Conservation (phyloP, 2,113 vertebrate genomes). For the Austrofundulus limnaeus region DNA sequence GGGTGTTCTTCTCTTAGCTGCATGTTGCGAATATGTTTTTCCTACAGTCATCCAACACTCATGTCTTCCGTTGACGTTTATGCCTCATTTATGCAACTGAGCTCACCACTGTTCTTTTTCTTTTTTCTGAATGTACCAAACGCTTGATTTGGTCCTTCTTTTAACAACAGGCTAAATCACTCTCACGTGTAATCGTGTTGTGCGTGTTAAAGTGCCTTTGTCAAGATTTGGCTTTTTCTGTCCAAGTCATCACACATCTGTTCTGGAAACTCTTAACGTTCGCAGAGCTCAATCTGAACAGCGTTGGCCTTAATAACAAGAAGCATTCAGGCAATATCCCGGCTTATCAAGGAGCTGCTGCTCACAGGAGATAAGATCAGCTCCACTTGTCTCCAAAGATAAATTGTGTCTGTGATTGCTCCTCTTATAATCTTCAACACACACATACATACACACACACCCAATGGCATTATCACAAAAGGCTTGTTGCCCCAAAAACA, state of each 20-base stretch:
- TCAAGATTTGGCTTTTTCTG: constrained; percentile 24
- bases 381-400: constrained; percentile 38
- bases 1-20: neutral
- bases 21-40: neutral
- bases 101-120: neutral
- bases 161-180: constrained; percentile 6
- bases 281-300: constrained; percentile 4
- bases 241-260: constrained; percentile 15
- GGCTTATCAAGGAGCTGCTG: constrained; percentile 36
- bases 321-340: constrained; percentile 19
- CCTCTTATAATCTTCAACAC: constrained; percentile 31
- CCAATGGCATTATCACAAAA: constrained; percentile 9
- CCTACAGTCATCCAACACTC: neutral
- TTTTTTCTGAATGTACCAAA: neutral
- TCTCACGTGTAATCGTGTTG: constrained; percentile 13
- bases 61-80: neutral
- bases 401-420: constrained; percentile 37
- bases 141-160: neutral
- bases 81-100: neutral
- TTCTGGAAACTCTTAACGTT: constrained; percentile 15
- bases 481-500: neutral
- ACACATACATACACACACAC: neutral
- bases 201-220: constrained; percentile 13
- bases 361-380: constrained; percentile 43
- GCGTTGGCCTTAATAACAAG: constrained; percentile 21